These are phyloP conservation scores for Mya arenaria DNA, from an alignment of 1,140 invertebrate genomes.

Conservation along the genomic window DNA sequence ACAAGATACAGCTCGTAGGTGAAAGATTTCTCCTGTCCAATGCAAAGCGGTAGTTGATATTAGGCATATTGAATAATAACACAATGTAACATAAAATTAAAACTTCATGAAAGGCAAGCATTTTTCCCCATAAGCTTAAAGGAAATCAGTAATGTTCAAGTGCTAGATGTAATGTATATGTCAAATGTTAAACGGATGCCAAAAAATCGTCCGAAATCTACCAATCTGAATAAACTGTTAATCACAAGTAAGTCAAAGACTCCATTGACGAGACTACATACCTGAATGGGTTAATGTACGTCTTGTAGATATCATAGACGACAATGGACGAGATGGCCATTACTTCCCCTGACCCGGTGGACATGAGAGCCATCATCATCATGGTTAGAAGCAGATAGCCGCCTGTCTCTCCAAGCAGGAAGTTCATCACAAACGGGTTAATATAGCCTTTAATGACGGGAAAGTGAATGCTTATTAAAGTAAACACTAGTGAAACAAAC, in stretches of 20 bases:
- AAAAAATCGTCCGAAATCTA: no score
- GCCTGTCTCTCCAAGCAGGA: slow-evolving; percentile 65
- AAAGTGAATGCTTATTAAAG: no score
- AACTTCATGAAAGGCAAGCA: no score
- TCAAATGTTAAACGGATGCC: no score
- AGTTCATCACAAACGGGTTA: slow-evolving; percentile 70
- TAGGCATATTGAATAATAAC: no score
- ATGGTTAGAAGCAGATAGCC: slow-evolving; percentile 71
- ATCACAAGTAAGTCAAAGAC: no score
- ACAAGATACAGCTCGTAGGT: slow-evolving; percentile 27
- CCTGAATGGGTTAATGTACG: slow-evolving; percentile 73
- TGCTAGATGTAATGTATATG: no score
- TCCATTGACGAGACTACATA: no score
- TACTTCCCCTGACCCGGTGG: slow-evolving; percentile 78
- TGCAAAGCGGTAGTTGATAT: background rate
- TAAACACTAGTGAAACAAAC: background rate
- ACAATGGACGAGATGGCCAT: slow-evolving; percentile 81
- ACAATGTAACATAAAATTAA: no score
- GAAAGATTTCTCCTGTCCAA: slow-evolving; percentile 4
- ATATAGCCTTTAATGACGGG: slow-evolving; percentile 68
- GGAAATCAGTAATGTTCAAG: no score
- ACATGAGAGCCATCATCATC: slow-evolving; percentile 76
- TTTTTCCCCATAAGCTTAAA: no score
- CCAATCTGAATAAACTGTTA: no score
- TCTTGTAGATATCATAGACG: slow-evolving; percentile 80